A percentile compares a stretch with the other conserved stretches of the same genome.
These are phyloP conservation scores for Dorcus hopei DNA, from an alignment of 2,888 invertebrate genomes.

Conservation along the genomic window DNA sequence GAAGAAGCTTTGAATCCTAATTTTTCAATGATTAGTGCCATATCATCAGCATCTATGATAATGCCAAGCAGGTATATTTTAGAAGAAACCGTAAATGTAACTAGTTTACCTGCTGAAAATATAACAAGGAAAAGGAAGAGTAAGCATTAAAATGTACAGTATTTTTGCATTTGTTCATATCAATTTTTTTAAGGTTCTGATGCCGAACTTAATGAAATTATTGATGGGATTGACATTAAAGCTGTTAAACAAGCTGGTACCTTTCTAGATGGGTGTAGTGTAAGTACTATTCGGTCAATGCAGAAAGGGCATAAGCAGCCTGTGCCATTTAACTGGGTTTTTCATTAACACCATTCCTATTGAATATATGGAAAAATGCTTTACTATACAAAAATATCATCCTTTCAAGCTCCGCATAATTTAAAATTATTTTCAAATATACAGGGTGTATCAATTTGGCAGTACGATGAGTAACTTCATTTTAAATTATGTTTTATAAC, in stretches of 20 bases:
- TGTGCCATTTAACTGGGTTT: no score
- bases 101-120: background rate
- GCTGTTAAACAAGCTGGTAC: slow-evolving; percentile 70
- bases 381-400: no score
- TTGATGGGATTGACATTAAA: slow-evolving; percentile 58
- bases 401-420: no score
- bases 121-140: slow-evolving; percentile 3
- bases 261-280: slow-evolving; percentile 87
- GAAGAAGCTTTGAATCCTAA: slow-evolving; percentile 46
- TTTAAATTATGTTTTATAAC: no score
- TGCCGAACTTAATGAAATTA: slow-evolving; percentile 29
- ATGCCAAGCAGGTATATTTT: slow-evolving; percentile 6
- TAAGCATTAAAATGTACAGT: background rate
- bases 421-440: no score
- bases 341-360: no score
- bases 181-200: slow-evolving; percentile 17
- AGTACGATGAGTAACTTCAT: no score
- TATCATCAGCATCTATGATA: slow-evolving; percentile 26
- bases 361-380: no score
- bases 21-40: slow-evolving; percentile 52
- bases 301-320: no score
- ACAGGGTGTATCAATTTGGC: no score
- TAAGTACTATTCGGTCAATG: slow-evolving; percentile 46
- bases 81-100: slow-evolving; percentile 22
- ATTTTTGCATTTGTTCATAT: background rate